A percentile compares a stretch with the other conserved stretches of the same genome.
Conservation (phyloP, 2,113 vertebrate genomes). For the Cyanistes caeruleus region DNA sequence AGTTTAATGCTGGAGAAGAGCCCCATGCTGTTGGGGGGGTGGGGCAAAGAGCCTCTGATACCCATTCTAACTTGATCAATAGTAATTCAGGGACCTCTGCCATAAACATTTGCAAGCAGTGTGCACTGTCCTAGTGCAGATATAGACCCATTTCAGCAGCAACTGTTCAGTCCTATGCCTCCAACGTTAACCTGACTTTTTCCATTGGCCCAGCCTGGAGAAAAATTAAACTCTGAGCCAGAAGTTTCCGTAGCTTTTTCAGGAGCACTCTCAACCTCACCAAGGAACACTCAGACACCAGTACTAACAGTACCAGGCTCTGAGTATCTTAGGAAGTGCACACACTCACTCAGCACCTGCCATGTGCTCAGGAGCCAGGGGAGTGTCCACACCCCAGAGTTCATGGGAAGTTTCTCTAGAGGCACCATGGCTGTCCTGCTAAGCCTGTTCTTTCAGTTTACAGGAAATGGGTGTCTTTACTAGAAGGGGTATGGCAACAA, state of each 20-base stretch:
- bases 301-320: neutral
- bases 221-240: neutral
- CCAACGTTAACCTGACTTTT: neutral
- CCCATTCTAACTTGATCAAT: too few species aligned
- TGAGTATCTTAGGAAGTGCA: neutral
- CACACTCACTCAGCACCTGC: neutral
- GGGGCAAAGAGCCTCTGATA: neutral
- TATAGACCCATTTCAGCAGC: neutral
- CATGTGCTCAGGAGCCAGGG: accelerated
- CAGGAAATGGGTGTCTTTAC: neutral
- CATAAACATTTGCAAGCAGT: neutral
- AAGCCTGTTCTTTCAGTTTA: neutral
- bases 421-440: neutral
- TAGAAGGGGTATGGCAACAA: neutral
- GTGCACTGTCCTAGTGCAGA: neutral
- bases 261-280: neutral
- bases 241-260: neutral
- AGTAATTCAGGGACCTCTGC: neutral
- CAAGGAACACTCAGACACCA: neutral
- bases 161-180: neutral
- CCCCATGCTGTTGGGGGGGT: accelerated
- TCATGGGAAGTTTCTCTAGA: neutral
- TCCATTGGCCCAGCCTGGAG: neutral
- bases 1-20: neutral
- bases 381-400: neutral